Evolutionary conservation across 1,140 invertebrate genomes (phyloP), one percentile per base, ranked within the genome.

Genomic region (Magallana angulata): DNA sequence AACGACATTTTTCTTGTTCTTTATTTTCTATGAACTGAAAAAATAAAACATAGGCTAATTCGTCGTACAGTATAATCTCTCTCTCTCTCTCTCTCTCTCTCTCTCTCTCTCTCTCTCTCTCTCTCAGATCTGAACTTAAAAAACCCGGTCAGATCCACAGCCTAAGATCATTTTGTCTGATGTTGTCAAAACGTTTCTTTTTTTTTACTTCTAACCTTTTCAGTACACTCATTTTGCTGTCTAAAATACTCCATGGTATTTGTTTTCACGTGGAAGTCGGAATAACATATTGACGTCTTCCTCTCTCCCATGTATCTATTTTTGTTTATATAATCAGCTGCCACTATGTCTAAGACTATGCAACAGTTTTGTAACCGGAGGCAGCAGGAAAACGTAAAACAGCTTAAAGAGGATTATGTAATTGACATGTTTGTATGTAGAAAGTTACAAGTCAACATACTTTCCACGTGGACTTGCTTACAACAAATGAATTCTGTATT

Each of bases 371-470:
- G 68, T 76, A 76, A 76, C 68, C 36, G 68, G 68, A 76, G 68
- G 68, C 68, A 76, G 68, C 30, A 30, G 7, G 68, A 76, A 76
- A 76, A 18, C 24, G 12, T 30, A 76, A 71, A 30, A 76, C 18
- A 76, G 68, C 68, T 76, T 76, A 12, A 7, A 24, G 12, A 11
- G 68, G 68, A 24, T 76, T 76, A 76, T 30, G 68, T 36, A 76
- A 76, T 76, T 76, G 68, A 76, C 24, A 76, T 76, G 68, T 76
- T 76, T 76, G 68, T 76, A 24, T 76, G 68, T 76, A 76, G 68
- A 76, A 76, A 76, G 68, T 76, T 48, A 76, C 68, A 76, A 30
- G 36, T 76, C 68, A 76, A 76, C 18, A 18, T 11, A 36, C 24
- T 76, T 30, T 76, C 68, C 68, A 76, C 68, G 68, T 76, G 68